Percentiles rank a stretch among this genome's conserved stretches.
phyloP scores from a whole-genome alignment of 2,797 vertebrate genomes.

The Catamblyrhynchus diadema region DNA sequence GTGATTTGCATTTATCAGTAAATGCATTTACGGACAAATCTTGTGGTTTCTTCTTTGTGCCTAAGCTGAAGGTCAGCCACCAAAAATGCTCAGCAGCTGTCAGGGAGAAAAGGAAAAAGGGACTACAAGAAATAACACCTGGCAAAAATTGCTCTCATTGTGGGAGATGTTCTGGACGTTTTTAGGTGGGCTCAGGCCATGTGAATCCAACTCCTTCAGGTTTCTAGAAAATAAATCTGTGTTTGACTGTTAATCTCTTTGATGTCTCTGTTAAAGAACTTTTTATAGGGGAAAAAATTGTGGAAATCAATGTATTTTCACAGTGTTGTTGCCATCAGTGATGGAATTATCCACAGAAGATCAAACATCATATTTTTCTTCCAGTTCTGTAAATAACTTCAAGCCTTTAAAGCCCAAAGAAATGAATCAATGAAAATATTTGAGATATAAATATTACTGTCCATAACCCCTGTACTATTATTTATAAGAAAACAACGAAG shows the following conservation, averaged over 20 bases:
- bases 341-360: not conserved
- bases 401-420: not conserved
- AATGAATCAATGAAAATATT: not conserved
- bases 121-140: not conserved
- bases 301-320: not conserved
- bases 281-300: not conserved
- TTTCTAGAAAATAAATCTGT: not conserved
- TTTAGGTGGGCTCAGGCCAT: not conserved
- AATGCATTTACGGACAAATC: not conserved
- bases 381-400: not conserved
- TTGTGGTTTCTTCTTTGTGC: not conserved
- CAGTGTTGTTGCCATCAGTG: not conserved
- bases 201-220: not conserved
- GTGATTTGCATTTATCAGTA: slow-evolving; percentile 3
- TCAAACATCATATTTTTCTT: not conserved
- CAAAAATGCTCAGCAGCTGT: not conserved
- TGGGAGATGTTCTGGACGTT: not conserved
- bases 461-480: not conserved
- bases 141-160: not conserved
- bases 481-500: not conserved
- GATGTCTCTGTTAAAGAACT: not conserved
- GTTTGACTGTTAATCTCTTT: not conserved
- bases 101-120: not conserved
- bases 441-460: not conserved
- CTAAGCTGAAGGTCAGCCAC: not conserved